Conservation (phyloP, 2,888 invertebrate species). For the Scelioninae gen. 1 region DNA sequence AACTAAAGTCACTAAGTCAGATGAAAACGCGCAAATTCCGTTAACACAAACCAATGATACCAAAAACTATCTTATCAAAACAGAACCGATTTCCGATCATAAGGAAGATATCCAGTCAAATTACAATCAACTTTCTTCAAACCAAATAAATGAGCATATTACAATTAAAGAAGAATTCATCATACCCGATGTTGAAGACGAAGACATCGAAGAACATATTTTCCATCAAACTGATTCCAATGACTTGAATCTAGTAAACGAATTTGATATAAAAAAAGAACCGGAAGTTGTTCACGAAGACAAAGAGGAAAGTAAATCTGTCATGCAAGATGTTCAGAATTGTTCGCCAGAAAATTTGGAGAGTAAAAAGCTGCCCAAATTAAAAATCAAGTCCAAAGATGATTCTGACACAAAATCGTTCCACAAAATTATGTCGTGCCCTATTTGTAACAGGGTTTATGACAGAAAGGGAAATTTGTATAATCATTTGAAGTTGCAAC, state of each 20-base stretch:
- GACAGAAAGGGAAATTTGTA: conserved; percentile 55
- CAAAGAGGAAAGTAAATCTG: no score
- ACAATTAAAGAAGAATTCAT: conserved; percentile 32
- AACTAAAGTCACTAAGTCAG: neutral
- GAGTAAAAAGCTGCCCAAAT: neutral
- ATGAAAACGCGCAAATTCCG: neutral
- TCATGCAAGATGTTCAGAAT: no score
- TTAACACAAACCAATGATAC: neutral
- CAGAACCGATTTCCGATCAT: neutral
- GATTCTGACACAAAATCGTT: conserved; percentile 39
- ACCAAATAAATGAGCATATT: neutral
- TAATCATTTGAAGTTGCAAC: conserved; percentile 58
- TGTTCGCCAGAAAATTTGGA: no score
- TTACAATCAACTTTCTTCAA: no score
- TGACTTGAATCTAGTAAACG: neutral
- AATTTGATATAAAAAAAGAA: conserved; percentile 4
- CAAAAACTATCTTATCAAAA: neutral
- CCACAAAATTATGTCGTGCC: conserved; percentile 51
- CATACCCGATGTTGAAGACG: conserved; percentile 37
- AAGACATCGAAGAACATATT: conserved; percentile 3
- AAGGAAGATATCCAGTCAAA: neutral
- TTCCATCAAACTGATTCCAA: conserved; percentile 5
- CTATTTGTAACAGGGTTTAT: conserved; percentile 53
- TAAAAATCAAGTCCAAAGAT: conserved; percentile 24
- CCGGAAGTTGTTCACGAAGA: neutral